phyloP scores from a whole-genome alignment of 1,140 invertebrate species.

The Hycleus cichorii region DNA sequence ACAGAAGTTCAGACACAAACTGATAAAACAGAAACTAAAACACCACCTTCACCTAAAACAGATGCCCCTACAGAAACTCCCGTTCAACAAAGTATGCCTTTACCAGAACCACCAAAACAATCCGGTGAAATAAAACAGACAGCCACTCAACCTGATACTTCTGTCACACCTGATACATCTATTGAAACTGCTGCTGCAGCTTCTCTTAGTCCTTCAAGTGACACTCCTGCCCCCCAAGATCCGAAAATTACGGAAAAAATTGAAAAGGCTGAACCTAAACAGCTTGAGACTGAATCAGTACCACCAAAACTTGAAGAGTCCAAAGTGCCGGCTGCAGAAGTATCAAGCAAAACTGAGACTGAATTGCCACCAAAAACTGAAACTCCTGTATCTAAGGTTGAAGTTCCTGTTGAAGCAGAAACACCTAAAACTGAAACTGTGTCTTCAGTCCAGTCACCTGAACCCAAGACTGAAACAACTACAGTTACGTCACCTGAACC shows the following conservation, averaged over 20 bases:
- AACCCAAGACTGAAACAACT: constrained; percentile 5
- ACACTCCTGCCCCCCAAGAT: not conserved
- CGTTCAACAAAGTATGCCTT: constrained; percentile 21
- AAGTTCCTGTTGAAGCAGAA: constrained; percentile 33
- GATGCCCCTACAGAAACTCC: constrained; percentile 21
- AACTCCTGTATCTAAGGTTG: constrained; percentile 28
- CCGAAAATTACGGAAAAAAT: too few relatives aligned
- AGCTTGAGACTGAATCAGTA: too few relatives aligned
- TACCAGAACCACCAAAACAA: constrained; percentile 21
- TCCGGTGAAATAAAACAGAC: not conserved
- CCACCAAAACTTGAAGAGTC: too few relatives aligned
- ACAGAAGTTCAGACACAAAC: constrained; percentile 22
- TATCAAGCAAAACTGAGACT: constrained; percentile 4
- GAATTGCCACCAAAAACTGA: constrained; percentile 37
- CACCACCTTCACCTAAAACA: constrained; percentile 31
- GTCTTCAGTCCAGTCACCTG: not conserved
- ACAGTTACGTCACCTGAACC: constrained; percentile 3
- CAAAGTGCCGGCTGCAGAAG: constrained; percentile 34
- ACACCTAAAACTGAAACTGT: not conserved
- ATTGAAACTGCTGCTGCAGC: constrained; percentile 25
- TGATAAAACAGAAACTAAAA: constrained; percentile 20
- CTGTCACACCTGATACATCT: constrained; percentile 31
- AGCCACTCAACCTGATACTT: constrained; percentile 34
- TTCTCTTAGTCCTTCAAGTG: not conserved
- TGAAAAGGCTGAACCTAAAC: too few relatives aligned